Evolutionary conservation across 2,797 vertebrate species (phyloP), one percentile per base, ranked within the genome.

Genomic region (Helarctos malayanus): DNA sequence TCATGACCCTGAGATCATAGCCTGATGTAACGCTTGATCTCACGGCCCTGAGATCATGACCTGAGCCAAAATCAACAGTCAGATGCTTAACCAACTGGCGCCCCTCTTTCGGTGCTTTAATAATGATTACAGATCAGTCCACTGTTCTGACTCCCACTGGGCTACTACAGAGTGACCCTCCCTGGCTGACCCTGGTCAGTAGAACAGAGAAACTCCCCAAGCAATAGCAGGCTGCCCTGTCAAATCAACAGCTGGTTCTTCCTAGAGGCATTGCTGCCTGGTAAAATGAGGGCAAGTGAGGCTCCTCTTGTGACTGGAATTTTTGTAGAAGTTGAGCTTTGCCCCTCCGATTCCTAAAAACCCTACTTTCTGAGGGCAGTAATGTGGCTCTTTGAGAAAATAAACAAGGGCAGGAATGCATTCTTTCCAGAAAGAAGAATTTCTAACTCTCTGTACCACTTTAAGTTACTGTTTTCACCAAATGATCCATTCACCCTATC

Each of bases 381-480:
- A 52, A 47, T 81, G 13, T n/a, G 4, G 13, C 2, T 38, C 16
- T 19, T 45, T 63, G 13, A 79, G 73, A 95, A 91, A 80, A 73
- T 47, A 86, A 75, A 69, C 11, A 87, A 92, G 9, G 15, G 1
- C 1, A 76, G 27, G 12, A 75, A 75, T 68, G 15, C 12, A 27
- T 94, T 89, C 12, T 83, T 75, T 56, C 19, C 38, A 87, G 69
- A 83, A 80, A 59, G 41, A 73, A 94, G 35, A 82, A 47, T 82
- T 95, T 95, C 57, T 92, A 73, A 32, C 59, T 82, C n/a, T 68
- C 32, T 16, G 3, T 49, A 23, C 85, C n/a, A 68, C 38, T 65
- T 41, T 76, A 86, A 68, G 3, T 75, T 25, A 89, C 69, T 23
- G 6, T 45, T 94, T 92, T 85, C 19, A 41, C 35, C 13, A 65